A percentile compares a stretch with the other conserved stretches of the same genome.
Evolutionary conservation across 2,113 vertebrate genomes (phyloP).

Genomic region (Acinonyx jubatus): DNA sequence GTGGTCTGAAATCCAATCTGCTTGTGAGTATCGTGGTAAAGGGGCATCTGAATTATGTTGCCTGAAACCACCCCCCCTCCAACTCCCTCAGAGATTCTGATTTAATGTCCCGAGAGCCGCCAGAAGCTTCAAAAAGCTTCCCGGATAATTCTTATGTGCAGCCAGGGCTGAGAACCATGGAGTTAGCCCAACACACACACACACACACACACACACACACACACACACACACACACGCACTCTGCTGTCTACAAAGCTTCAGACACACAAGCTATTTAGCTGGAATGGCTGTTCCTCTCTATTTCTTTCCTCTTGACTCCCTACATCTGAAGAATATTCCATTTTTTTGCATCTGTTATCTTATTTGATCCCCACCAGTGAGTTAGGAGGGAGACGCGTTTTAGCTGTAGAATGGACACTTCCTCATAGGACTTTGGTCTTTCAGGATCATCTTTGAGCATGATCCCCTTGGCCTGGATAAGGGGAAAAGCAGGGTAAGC

Average conservation of each 20-base stretch:
- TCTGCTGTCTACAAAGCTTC: not conserved
- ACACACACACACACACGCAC: not conserved
- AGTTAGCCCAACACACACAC: not conserved
- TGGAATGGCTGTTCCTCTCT: not conserved
- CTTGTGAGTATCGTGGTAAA: not conserved
- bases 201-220: not conserved
- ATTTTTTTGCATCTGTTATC: not conserved
- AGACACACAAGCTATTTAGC: not conserved
- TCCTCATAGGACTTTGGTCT: not conserved
- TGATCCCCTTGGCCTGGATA: not conserved
- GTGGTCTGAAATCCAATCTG: not conserved
- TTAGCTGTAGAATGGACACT: too few species aligned
- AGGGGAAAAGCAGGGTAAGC: not conserved
- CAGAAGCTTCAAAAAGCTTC: not conserved
- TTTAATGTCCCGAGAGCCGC: not conserved
- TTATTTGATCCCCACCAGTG: not conserved
- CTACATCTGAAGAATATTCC: not conserved
- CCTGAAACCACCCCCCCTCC: too few species aligned
- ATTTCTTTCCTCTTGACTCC: not conserved
- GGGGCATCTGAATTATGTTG: not conserved
- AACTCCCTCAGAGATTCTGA: not conserved
- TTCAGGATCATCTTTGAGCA: not conserved
- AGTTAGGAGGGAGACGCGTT: not conserved
- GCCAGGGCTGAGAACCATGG: not conserved
- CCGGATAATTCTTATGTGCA: not conserved